Evolutionary conservation across 2,797 vertebrate species (phyloP).

Genomic region (Cirrhinus molitorella): DNA sequence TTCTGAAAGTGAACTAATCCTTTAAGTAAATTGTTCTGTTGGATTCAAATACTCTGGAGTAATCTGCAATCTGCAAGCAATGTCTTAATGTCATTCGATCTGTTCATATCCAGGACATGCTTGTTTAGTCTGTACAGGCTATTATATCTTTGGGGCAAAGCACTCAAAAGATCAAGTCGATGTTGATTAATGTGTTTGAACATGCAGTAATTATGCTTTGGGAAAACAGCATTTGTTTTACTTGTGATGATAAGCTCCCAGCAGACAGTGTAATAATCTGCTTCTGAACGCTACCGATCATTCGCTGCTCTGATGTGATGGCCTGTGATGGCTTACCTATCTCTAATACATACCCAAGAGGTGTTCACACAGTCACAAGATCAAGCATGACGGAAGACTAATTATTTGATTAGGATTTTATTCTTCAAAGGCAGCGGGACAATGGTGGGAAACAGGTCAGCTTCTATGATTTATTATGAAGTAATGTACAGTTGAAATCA

Average conservation of each 20-base stretch:
- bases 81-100: background rate
- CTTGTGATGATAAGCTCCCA: background rate
- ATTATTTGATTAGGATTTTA: background rate
- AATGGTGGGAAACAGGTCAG: background rate
- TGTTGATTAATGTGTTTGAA: constrained; percentile 1
- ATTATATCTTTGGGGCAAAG: background rate
- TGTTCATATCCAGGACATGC: background rate
- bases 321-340: background rate
- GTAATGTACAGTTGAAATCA: background rate
- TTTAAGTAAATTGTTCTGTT: background rate
- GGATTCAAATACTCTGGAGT: background rate
- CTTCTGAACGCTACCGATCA: background rate
- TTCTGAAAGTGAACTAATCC: no score
- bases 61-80: background rate
- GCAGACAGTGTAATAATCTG: background rate
- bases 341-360: background rate
- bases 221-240: background rate
- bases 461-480: background rate
- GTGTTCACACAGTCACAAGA: background rate
- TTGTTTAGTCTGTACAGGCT: background rate
- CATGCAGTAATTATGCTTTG: background rate
- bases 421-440: background rate
- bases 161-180: background rate
- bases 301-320: background rate
- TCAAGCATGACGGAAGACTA: background rate